Base-by-base conservation (phyloP, 2,113 vertebrate genomes). In the Pteruthius melanotis region DNA sequence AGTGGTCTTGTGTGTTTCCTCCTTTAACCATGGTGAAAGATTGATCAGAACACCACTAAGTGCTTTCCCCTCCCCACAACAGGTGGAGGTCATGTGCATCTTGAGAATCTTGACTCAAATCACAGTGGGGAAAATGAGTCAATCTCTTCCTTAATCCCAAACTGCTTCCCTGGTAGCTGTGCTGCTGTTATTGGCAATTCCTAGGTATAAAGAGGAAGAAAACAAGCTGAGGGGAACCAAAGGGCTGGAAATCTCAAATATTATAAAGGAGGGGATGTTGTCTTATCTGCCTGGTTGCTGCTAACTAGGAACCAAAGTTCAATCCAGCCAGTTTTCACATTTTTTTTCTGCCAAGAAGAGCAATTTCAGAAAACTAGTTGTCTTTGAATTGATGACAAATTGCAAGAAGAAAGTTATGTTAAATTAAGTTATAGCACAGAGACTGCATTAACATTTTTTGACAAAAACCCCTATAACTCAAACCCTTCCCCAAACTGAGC, bases 11-110 rank as follows among this genome's bases (percentile, higher is more conserved):
- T 11, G 42, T 7, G 30, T 22, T 49, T 52, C 22, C 39, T 81
- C 37, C 31, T 84, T 44, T 11, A 65, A 22, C 13, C 12, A 20
- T 0, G 1, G 45, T 2, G 4, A 39, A 54, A 50, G 52, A 84
- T 31, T 1, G 0, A 66, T 5, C 0, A 0, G 40, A 23, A 47
- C 16, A 26, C 14, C 60, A 70, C 31, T 9, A 28, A 65, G 19
- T 40, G 14, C 15, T 22, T 19, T 6, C 22, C 7, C 5, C 7
- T 31, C 7, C 2, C 10, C 31, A 12, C 2, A 9, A 45, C 16
- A 60, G 44, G 6, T 17, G 13, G 37, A 2, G 31, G 56, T 12
- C 8, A 24, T 3, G 2, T 23, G 26, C 11, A 45, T 24, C 42
- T 64, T 64, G 37, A 15, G 27, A 70, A 44, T 45, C 68, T n/a